Percentiles rank a stretch among this genome's conserved stretches.
Conservation (phyloP, 2,113 vertebrate species). For the Calyptommatus sinebrachiatus region DNA sequence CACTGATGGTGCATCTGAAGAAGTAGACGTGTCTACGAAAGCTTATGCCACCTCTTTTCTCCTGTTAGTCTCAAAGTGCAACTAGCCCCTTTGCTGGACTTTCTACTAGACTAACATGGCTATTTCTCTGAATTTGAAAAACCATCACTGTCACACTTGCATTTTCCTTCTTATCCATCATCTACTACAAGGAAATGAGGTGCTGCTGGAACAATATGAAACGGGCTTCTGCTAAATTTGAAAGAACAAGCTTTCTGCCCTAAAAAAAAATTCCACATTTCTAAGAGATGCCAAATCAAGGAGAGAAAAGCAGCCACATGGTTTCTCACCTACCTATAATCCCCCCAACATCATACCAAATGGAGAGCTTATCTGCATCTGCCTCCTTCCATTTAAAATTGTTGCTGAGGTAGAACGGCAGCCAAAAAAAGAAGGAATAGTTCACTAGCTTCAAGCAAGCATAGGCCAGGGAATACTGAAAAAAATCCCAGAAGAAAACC, state of each 20-base stretch:
- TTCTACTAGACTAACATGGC: no score
- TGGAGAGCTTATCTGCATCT: conserved; percentile 88
- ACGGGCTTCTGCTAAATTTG: background rate
- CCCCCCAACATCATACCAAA: conserved; percentile 97
- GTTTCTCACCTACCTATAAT: conserved; percentile 82
- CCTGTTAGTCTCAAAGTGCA: no score
- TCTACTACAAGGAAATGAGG: no score
- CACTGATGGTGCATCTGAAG: no score
- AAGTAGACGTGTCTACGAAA: no score
- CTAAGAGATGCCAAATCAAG: background rate
- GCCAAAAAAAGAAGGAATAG: conserved; percentile 98
- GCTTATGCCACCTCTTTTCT: no score
- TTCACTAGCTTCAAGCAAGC: conserved; percentile 96
- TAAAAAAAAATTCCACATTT: background rate
- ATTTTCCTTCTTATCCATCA: no score
- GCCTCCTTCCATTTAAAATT: conserved; percentile 93
- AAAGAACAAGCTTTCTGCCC: background rate
- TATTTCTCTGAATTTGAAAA: no score
- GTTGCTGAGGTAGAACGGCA: conserved; percentile 94
- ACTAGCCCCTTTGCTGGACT: no score
- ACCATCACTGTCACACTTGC: no score
- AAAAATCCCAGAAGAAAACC: background rate
- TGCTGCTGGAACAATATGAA: background rate
- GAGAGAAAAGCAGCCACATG: conserved; percentile 7
- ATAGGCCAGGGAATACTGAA: conserved; percentile 91